Base-by-base conservation (phyloP, 2,888 invertebrate species). In the Xestia c-nigrum region DNA sequence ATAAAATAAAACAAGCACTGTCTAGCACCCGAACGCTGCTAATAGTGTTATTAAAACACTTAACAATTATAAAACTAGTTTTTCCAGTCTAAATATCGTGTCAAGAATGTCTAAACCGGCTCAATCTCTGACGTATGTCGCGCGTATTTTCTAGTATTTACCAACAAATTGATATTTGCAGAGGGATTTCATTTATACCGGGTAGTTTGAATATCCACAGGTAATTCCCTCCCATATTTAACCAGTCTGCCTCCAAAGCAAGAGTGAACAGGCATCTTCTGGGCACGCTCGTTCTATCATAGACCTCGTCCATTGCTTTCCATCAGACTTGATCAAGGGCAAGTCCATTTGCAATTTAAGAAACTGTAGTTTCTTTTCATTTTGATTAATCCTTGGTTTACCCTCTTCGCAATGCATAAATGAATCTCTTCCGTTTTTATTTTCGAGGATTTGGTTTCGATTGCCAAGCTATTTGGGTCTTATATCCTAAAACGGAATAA, bases 101-200 rank as follows among this genome's bases (percentile, higher is more conserved):
- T 64, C 31, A 38, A 31, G 40, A 80, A 64, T 64, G 4, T 43
- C 55, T 40, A 3, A 63, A 80, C 19, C 77, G 40, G 72, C 12
- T 78, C 10, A 31, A 72, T 50, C 14, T 43, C 31, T 31, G 16
- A n/a, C 14, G 21, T 80, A 64, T 24, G 6, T 52, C 19, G 10
- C 31, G 0, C 43, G n/a, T 46, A 72, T 72, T 72, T 64, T 57
- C 14, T 55, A n/a, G 12, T 55, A 78, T 61, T 78, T 52, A 16
- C 43, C 43, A 59, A 64, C 38, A 9, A n/a, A 16, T 64, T 55
- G 4, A n/a, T 65, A 19, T 50, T 43, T 59, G 9, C 16, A 50
- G 12, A 24, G 40, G 59, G 68, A 24, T 4, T 76, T 40, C 59
- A 78, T 68, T 50, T 46, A 19, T 9, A 7, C 7, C 31, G 3